Evolutionary conservation across 2,113 vertebrate species (phyloP).

Genomic region (Oenanthe melanoleuca): DNA sequence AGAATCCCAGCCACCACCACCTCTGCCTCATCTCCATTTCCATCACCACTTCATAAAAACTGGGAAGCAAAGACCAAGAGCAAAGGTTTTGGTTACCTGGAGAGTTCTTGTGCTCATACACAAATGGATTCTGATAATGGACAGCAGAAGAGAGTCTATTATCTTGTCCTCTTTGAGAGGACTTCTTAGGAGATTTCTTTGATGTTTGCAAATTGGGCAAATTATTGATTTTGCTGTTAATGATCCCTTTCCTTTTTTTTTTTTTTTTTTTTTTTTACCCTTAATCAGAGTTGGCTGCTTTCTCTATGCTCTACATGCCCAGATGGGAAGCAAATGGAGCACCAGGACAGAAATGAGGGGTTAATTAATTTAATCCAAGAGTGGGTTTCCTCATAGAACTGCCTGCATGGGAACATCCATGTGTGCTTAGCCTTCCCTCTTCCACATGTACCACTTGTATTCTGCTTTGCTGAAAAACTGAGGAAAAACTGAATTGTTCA

Average conservation of each 20-base stretch:
- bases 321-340: not conserved
- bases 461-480: not conserved
- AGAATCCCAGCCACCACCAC: not conserved
- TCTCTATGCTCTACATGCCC: not conserved
- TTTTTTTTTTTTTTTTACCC: not conserved
- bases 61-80: not conserved
- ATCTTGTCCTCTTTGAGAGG: not conserved
- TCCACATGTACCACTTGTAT: not conserved
- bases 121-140: not conserved
- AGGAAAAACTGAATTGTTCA: not conserved
- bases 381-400: not conserved
- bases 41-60: not conserved
- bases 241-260: not conserved
- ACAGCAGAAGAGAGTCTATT: not conserved
- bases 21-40: not conserved
- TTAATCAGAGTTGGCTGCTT: not conserved
- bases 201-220: not conserved
- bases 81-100: not conserved
- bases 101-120: not conserved
- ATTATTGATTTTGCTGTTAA: not conserved
- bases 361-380: not conserved
- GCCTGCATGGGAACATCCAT: not conserved
- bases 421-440: not conserved
- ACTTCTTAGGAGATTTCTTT: not conserved
- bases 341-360: not conserved